A percentile compares a stretch with the other conserved stretches of the same genome.
phyloP scores from a whole-genome alignment of 2,797 vertebrate genomes.

The Rhinatrema bivittatum region DNA sequence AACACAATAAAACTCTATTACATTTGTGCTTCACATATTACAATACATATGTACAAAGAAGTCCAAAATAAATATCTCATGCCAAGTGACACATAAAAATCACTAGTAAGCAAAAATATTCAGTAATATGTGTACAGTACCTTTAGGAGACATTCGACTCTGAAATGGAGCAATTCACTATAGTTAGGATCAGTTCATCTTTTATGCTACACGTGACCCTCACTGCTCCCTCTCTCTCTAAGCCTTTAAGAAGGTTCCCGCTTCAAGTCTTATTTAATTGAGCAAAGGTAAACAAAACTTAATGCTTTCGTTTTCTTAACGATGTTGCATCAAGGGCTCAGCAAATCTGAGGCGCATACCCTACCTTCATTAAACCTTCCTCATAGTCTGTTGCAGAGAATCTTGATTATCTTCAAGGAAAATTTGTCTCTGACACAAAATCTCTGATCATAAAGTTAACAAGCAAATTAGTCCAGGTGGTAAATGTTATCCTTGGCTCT shows the following conservation, averaged over 20 bases:
- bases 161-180: slow-evolving; percentile 63
- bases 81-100: slow-evolving; percentile 84
- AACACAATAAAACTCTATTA: slow-evolving; percentile 99
- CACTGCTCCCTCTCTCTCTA: slow-evolving; percentile 65
- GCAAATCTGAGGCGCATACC: slow-evolving; percentile 91
- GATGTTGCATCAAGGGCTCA: slow-evolving; percentile 58
- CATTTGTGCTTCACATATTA: slow-evolving; percentile 97
- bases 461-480: slow-evolving; percentile 97
- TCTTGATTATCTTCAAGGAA: slow-evolving; percentile 96
- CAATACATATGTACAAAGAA: slow-evolving; percentile 90
- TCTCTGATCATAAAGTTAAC: slow-evolving; percentile 97
- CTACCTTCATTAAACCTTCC: slow-evolving; percentile 89
- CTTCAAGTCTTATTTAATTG: slow-evolving; percentile 79
- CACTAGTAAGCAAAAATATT: slow-evolving; percentile 67
- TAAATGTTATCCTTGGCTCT: slow-evolving; percentile 97
- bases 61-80: slow-evolving; percentile 98
- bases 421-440: slow-evolving; percentile 95
- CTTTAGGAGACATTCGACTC: slow-evolving; percentile 67
- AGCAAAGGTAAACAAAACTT: slow-evolving; percentile 66
- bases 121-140: slow-evolving; percentile 78
- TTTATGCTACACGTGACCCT: slow-evolving; percentile 52
- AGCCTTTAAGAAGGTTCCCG: slow-evolving; percentile 75
- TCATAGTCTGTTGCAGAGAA: slow-evolving; percentile 90
- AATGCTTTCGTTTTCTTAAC: slow-evolving; percentile 58
- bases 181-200: slow-evolving; percentile 57